Conservation (phyloP, 2,888 invertebrate species). For the Mesorhabditis belari region DNA sequence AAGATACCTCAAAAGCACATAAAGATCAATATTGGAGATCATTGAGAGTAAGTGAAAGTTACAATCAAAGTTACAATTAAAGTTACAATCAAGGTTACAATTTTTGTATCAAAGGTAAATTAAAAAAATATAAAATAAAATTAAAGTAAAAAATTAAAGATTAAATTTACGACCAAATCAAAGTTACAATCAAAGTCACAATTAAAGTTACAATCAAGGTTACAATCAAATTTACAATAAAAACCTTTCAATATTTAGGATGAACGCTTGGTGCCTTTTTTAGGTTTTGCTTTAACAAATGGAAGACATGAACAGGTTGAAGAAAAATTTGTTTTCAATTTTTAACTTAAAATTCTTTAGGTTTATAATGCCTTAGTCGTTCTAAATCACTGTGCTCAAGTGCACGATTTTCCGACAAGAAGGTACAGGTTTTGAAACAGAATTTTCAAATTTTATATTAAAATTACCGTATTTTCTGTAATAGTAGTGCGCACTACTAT, state of each 20-base stretch:
- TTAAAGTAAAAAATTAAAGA: too few species aligned
- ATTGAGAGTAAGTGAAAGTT: slow-evolving; percentile 53
- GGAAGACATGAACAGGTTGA: slow-evolving; percentile 52
- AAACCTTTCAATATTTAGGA: too few species aligned
- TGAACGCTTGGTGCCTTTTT: slow-evolving; percentile 53
- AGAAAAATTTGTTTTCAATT: neutral
- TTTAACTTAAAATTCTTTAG: neutral
- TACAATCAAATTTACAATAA: too few species aligned
- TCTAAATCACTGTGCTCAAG: neutral
- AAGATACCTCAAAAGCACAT: slow-evolving; percentile 47
- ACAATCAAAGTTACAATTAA: too few species aligned
- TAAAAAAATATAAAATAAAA: too few species aligned
- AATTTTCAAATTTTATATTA: neutral
- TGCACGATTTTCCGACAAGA: neutral
- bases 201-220: too few species aligned
- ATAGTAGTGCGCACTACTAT: too few species aligned
- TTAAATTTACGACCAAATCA: too few species aligned
- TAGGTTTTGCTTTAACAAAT: slow-evolving; percentile 54
- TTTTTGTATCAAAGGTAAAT: too few species aligned
- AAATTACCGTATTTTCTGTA: too few species aligned
- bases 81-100: too few species aligned
- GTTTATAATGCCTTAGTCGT: neutral
- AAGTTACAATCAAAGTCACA: too few species aligned
- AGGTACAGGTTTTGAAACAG: neutral
- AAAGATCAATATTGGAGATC: slow-evolving; percentile 51